Evolutionary conservation across 2,888 invertebrate species (phyloP).

Genomic region (Meliscaeva auricollis): DNA sequence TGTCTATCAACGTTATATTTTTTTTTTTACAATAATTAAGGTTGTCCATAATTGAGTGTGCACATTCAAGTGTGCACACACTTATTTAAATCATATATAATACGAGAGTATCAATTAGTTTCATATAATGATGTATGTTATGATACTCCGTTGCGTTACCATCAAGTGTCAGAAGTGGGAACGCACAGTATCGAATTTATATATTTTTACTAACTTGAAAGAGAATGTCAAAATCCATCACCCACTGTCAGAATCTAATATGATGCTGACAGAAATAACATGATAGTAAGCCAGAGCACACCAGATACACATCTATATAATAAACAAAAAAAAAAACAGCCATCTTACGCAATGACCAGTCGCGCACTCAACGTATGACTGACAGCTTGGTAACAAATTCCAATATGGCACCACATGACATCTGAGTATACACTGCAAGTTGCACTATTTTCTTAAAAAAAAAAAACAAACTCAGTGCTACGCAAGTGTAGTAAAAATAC

Average conservation of each 20-base stretch:
- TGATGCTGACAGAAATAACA: slow-evolving; percentile 25
- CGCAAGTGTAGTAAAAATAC: slow-evolving; percentile 20
- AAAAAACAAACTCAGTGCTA: slow-evolving; percentile 17
- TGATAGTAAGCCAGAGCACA: not conserved
- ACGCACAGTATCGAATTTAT: not conserved
- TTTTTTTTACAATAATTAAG: slow-evolving; percentile 30
- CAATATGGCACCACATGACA: slow-evolving; percentile 47
- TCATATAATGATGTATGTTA: not conserved
- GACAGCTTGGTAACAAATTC: slow-evolving; percentile 42
- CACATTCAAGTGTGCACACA: not conserved
- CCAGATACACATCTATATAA: slow-evolving; percentile 28
- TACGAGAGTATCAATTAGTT: no score
- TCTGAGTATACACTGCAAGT: slow-evolving; percentile 3
- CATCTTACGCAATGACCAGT: slow-evolving; percentile 60
- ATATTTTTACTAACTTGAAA: not conserved
- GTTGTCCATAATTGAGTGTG: not conserved
- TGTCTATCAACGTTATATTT: not conserved
- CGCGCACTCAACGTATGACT: slow-evolving; percentile 1
- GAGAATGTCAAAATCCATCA: not conserved
- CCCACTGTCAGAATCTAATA: slow-evolving; percentile 22
- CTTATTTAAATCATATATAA: not conserved
- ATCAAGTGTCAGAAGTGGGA: not conserved
- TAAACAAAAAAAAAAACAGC: slow-evolving; percentile 24
- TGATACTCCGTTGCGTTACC: not conserved
- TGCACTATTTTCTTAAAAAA: slow-evolving; percentile 22